These are phyloP conservation scores for Meganola albula DNA, from an alignment of 2,888 invertebrate genomes.

Conservation along the genomic window DNA sequence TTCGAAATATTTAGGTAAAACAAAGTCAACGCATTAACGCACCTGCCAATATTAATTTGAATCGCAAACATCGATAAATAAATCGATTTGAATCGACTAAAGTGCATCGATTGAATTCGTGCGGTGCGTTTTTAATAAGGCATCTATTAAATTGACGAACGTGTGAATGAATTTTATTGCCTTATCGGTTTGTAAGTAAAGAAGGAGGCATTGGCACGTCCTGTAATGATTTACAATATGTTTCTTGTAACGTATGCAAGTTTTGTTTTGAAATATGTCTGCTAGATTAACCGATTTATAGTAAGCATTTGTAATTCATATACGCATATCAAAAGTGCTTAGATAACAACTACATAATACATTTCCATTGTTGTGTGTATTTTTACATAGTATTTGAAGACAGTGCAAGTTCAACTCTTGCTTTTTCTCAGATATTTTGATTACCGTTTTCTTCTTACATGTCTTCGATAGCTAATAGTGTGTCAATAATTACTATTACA, in stretches of 20 bases:
- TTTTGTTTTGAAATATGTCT: constrained; percentile 16
- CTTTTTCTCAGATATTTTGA: too few species aligned
- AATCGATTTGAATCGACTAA: constrained; percentile 39
- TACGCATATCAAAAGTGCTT: too few species aligned
- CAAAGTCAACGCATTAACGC: constrained; percentile 46
- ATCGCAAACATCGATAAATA: constrained; percentile 47
- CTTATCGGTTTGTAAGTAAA: constrained; percentile 57
- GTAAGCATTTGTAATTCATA: too few species aligned
- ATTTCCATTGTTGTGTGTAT: too few species aligned
- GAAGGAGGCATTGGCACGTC: constrained; percentile 60
- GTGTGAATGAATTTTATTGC: constrained; percentile 74
- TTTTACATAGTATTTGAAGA: too few species aligned
- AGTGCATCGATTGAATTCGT: constrained; percentile 51
- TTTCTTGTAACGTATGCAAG: constrained; percentile 14
- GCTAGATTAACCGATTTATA: too few species aligned
- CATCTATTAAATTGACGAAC: constrained; percentile 69
- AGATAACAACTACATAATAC: too few species aligned
- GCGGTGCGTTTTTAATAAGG: constrained; percentile 70
- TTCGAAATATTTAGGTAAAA: constrained; percentile 41
- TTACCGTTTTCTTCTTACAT: too few species aligned
- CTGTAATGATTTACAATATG: constrained; percentile 59
- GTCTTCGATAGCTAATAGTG: too few species aligned
- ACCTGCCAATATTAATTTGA: constrained; percentile 56
- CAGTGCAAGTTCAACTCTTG: too few species aligned
- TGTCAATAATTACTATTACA: too few species aligned